These are phyloP conservation scores for Notodonta dromedarius DNA, from an alignment of 2,888 invertebrate genomes.

Conservation along the genomic window DNA sequence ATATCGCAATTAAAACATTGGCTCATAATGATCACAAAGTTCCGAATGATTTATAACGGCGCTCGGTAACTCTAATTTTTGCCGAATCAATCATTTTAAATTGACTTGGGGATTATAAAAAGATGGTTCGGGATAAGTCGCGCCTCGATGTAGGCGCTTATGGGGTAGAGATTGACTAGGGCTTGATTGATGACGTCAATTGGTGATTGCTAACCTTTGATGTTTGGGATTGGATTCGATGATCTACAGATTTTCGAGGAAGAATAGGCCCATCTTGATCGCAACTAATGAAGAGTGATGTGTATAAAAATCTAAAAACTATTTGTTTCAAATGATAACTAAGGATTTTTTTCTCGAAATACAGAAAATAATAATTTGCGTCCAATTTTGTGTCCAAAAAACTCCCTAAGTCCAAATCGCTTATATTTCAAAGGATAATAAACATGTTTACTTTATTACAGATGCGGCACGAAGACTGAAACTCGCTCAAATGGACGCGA, in stretches of 20 bases:
- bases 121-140: slow-evolving; percentile 37
- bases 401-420: no score
- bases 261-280: background rate
- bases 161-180: slow-evolving; percentile 5
- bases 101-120: slow-evolving; percentile 54
- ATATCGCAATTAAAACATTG: slow-evolving; percentile 29
- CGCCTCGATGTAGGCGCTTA: slow-evolving; percentile 27
- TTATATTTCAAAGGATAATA: background rate
- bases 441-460: slow-evolving; percentile 35
- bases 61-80: slow-evolving; percentile 39
- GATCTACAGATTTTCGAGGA: slow-evolving; percentile 12
- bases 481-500: slow-evolving; percentile 32
- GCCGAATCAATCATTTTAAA: slow-evolving; percentile 62
- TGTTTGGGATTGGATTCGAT: slow-evolving; percentile 19
- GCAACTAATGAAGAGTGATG: slow-evolving; percentile 2
- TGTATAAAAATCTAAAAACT: background rate
- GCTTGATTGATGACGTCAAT: slow-evolving; percentile 43
- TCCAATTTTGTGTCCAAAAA: no score
- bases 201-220: slow-evolving; percentile 22
- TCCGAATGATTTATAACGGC: slow-evolving; percentile 43
- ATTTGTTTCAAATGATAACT: background rate
- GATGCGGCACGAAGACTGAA: slow-evolving; percentile 29
- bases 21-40: slow-evolving; percentile 14
- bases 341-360: background rate
- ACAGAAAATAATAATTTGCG: no score